A percentile compares a stretch with the other conserved stretches of the same genome.
Evolutionary conservation across 2,888 invertebrate species (phyloP).

Genomic region (Hyposoter didymator): DNA sequence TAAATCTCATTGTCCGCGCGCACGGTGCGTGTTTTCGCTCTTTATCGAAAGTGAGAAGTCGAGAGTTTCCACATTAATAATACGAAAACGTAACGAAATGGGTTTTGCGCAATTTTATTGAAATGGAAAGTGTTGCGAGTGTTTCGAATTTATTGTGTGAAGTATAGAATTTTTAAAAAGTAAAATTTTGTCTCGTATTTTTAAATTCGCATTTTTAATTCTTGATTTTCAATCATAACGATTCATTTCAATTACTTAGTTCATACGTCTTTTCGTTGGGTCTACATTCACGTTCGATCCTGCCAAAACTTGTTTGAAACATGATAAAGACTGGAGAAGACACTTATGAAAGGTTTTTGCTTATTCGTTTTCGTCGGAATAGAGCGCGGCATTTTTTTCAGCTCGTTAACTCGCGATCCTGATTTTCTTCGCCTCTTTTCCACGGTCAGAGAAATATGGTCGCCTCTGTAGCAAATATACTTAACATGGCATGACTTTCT

Average conservation of each 20-base stretch:
- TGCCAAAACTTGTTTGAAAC: neutral
- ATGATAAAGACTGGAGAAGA: neutral
- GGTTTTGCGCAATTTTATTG: neutral
- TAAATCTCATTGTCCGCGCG: slow-evolving; percentile 46
- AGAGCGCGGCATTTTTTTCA: slow-evolving; percentile 28
- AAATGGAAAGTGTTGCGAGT: neutral
- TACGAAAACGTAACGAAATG: neutral
- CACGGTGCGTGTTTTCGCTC: slow-evolving; percentile 13
- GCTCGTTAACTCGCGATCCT: slow-evolving; percentile 42
- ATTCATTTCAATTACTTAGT: too few species aligned
- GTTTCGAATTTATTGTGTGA: neutral
- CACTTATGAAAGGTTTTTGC: neutral
- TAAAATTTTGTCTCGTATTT: neutral
- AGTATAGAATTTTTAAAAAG: neutral
- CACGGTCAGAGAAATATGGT: slow-evolving; percentile 50
- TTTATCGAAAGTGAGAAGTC: neutral
- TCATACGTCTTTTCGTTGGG: too few species aligned
- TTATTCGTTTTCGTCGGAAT: neutral
- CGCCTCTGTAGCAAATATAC: slow-evolving; percentile 6
- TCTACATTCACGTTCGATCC: neutral
- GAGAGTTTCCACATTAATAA: neutral
- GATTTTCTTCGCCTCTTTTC: slow-evolving; percentile 59
- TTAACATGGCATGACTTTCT: slow-evolving; percentile 30
- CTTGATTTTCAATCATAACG: neutral
- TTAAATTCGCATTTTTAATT: neutral